These are phyloP conservation scores for Sorex fumeus DNA, from an alignment of 2,113 vertebrate species.

Conservation along the genomic window DNA sequence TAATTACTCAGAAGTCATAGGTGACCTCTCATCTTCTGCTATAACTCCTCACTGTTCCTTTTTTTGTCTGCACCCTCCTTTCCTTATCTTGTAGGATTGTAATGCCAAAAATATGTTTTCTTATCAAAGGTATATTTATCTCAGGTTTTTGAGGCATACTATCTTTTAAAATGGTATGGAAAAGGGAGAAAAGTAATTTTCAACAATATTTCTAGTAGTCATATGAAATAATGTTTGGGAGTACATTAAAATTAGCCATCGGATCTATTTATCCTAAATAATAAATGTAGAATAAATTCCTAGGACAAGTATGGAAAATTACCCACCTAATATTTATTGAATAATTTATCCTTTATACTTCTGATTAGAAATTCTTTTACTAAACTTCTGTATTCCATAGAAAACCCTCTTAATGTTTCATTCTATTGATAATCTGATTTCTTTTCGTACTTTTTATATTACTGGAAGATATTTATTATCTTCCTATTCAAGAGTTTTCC, in stretches of 20 bases:
- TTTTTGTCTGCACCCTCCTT: background rate
- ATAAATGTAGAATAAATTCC: too few species aligned
- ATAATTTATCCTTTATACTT: background rate
- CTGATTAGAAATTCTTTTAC: background rate
- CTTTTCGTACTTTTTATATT: background rate
- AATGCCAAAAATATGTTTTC: background rate
- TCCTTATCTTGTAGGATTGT: background rate
- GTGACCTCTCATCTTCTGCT: background rate
- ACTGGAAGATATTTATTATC: conserved; percentile 20
- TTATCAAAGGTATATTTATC: background rate
- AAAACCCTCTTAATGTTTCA: background rate
- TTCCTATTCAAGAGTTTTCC: background rate
- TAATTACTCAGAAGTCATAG: background rate
- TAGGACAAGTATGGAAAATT: background rate
- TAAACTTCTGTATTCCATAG: background rate
- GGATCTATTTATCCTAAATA: conserved; percentile 13
- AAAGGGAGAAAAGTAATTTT: background rate
- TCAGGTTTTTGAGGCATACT: background rate
- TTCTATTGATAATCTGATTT: conserved; percentile 38
- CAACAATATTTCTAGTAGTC: background rate
- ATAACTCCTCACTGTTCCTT: too few species aligned
- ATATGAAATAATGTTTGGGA: conserved; percentile 11
- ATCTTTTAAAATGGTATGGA: too few species aligned
- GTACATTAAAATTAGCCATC: conserved; percentile 17
- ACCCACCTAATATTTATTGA: conserved; percentile 6